phyloP scores from a whole-genome alignment of 1,140 invertebrate genomes.

The Euglossa dilemma region DNA sequence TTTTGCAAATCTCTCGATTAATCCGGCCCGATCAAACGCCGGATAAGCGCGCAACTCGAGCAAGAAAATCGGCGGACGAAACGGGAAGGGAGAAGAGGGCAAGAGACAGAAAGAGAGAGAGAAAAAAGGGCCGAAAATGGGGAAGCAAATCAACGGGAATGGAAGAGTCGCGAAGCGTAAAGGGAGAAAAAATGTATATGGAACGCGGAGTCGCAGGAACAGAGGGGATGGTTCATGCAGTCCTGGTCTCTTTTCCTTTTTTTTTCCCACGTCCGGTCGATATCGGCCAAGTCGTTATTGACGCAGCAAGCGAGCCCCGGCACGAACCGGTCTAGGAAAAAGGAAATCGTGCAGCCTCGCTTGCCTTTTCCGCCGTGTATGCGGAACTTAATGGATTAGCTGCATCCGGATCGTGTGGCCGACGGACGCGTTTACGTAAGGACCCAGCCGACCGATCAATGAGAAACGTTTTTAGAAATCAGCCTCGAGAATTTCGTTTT shows the following conservation, averaged over 20 bases:
- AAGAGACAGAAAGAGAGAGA: too few relatives aligned
- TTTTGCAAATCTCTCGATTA: too few relatives aligned
- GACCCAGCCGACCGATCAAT: slow-evolving; percentile 54
- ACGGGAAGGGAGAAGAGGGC: too few relatives aligned
- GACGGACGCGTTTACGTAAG: not conserved
- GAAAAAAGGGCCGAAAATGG: not conserved
- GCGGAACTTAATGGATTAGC: slow-evolving; percentile 66
- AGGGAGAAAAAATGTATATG: not conserved
- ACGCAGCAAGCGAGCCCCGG: not conserved
- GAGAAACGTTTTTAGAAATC: slow-evolving; percentile 37
- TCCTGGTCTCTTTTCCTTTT: slow-evolving; percentile 6
- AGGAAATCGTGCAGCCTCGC: slow-evolving; percentile 38
- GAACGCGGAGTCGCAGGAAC: not conserved
- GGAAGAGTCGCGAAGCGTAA: not conserved
- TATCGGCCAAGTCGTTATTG: slow-evolving; percentile 29
- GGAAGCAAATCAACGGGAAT: not conserved
- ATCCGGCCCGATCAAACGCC: not conserved
- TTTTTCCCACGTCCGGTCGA: slow-evolving; percentile 6
- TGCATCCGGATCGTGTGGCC: slow-evolving; percentile 44
- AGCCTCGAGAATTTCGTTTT: slow-evolving; percentile 20
- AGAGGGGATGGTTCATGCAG: not conserved
- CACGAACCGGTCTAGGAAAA: not conserved
- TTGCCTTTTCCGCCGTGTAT: too few relatives aligned
- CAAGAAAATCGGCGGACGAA: not conserved
- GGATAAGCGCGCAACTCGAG: not conserved